Evolutionary conservation across 2,888 invertebrate genomes (phyloP).

Genomic region (Platycnemis pennipes): DNA sequence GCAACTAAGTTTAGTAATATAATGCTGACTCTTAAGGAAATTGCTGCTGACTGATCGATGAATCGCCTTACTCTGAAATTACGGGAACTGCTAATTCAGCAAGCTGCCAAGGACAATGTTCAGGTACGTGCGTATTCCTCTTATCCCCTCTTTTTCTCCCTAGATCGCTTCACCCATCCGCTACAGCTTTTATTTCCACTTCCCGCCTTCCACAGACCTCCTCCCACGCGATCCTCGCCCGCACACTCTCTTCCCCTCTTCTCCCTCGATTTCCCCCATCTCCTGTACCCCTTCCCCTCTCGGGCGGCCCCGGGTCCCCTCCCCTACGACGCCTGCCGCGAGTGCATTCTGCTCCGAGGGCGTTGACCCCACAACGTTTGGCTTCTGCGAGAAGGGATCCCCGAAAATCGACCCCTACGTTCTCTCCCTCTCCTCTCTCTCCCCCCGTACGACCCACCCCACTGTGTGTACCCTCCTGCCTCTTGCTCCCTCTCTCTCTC

Average conservation of each 20-base stretch:
- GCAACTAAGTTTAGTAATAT: no score
- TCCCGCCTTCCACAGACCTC: not conserved
- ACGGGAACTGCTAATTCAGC: no score
- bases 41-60: no score
- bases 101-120: no score
- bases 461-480: not conserved
- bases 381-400: constrained; percentile 37
- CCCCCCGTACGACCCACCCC: constrained; percentile 19
- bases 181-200: not conserved
- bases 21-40: no score
- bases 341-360: constrained; percentile 38
- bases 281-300: not conserved
- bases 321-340: not conserved
- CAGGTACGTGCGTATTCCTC: no score
- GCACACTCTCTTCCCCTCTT: not conserved
- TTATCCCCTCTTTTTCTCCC: no score
- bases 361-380: constrained; percentile 33
- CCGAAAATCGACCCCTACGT: not conserved
- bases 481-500: not conserved
- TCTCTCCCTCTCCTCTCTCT: not conserved
- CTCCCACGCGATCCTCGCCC: not conserved
- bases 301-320: not conserved
- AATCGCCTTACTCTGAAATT: no score
- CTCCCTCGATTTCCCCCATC: not conserved
- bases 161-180: no score